These are phyloP conservation scores for Mirounga angustirostris DNA, from an alignment of 2,113 vertebrate genomes.

Conservation along the genomic window DNA sequence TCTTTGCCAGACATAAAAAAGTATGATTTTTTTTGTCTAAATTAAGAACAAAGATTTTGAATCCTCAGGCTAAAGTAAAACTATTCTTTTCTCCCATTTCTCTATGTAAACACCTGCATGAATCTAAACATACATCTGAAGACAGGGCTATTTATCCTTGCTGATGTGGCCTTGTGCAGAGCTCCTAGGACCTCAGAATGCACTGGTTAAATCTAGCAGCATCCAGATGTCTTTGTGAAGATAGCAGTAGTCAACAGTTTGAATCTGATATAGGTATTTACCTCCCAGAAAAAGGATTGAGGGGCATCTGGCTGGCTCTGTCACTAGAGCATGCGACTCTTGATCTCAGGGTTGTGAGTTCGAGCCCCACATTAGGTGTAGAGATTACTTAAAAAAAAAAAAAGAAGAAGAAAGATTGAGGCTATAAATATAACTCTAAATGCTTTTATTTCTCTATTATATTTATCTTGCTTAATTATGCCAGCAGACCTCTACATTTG, in stretches of 20 bases:
- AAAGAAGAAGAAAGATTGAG: background rate
- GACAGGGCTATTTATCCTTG: background rate
- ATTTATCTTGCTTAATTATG: slow-evolving; percentile 20
- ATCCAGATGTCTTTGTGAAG: background rate
- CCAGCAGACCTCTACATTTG: background rate
- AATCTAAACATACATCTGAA: background rate
- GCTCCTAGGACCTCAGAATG: background rate
- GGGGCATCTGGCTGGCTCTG: background rate
- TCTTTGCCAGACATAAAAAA: background rate
- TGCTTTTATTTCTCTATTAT: slow-evolving; percentile 1
- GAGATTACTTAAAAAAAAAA: background rate
- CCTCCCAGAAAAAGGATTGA: background rate
- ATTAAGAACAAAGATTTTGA: slow-evolving; percentile 59
- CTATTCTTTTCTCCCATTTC: background rate
- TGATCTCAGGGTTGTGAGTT: background rate
- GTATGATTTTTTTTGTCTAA: background rate
- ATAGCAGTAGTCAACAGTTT: background rate
- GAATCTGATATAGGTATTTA: background rate
- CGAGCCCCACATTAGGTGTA: background rate
- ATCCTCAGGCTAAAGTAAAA: background rate
- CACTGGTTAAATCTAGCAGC: background rate
- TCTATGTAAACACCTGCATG: background rate
- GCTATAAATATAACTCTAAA: background rate
- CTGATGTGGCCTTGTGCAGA: background rate
- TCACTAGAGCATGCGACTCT: background rate